phyloP scores from a whole-genome alignment of 2,113 vertebrate species.

The Zosterops pallidus region DNA sequence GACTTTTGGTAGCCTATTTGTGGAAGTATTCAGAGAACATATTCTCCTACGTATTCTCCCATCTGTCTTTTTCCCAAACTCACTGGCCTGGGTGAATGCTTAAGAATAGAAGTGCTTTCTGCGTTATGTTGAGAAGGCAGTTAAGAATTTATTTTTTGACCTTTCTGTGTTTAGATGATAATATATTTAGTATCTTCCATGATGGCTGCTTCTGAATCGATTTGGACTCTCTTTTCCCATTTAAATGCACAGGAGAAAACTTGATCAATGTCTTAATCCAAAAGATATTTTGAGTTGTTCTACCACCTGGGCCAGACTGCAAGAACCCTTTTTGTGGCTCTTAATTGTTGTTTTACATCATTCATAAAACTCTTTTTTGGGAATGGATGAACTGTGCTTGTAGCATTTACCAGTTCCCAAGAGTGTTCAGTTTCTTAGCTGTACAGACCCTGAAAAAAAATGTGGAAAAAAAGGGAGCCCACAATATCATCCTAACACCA shows the following conservation, averaged over 20 bases:
- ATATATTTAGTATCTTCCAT: slow-evolving; percentile 36
- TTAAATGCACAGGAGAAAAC: background rate
- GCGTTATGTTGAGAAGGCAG: slow-evolving; percentile 6
- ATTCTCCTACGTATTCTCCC: slow-evolving; percentile 28
- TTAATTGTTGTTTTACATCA: background rate
- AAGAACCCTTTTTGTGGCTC: background rate
- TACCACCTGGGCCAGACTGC: background rate
- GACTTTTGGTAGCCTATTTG: slow-evolving; percentile 48
- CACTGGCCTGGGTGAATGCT: slow-evolving; percentile 25
- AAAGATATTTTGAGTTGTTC: background rate
- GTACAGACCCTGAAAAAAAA: background rate
- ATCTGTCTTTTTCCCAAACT: slow-evolving; percentile 44
- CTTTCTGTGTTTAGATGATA: slow-evolving; percentile 27
- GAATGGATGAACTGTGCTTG: background rate
- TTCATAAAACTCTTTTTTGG: background rate
- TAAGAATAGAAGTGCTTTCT: slow-evolving; percentile 48
- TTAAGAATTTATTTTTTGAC: slow-evolving; percentile 55
- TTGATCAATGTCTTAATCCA: background rate
- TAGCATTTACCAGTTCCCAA: background rate
- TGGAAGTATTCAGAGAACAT: slow-evolving; percentile 30
- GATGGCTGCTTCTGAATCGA: background rate
- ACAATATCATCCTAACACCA: background rate
- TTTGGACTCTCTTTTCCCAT: background rate
- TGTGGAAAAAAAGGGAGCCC: background rate
- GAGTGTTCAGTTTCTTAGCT: background rate